Evolutionary conservation across 2,113 vertebrate species (phyloP).

Genomic region (Lepus americanus): DNA sequence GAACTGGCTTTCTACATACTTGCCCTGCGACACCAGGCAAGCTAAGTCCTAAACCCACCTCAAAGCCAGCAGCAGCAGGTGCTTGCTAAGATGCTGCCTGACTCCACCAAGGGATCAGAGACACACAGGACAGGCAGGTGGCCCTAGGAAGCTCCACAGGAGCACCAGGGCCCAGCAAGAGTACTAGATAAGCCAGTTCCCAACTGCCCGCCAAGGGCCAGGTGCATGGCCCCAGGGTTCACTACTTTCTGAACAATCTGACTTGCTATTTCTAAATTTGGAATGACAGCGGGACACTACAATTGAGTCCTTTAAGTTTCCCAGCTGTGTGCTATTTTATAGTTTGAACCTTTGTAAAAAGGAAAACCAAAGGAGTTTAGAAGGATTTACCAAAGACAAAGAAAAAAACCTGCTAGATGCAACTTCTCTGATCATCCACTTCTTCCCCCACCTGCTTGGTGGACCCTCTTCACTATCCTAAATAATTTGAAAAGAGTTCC

Average conservation of each 20-base stretch:
- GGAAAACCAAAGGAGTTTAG: not conserved
- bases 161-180: not conserved
- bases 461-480: not conserved
- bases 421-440: not conserved
- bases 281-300: not conserved
- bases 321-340: not conserved
- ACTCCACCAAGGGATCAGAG: not conserved
- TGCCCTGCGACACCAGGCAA: not conserved
- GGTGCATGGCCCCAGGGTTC: not conserved
- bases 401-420: not conserved
- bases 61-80: not conserved
- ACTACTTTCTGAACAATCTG: not conserved
- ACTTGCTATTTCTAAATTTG: not conserved
- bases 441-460: not conserved
- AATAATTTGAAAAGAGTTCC: not conserved
- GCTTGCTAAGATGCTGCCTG: not conserved
- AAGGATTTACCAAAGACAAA: not conserved
- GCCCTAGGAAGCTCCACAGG: not conserved
- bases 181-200: not conserved
- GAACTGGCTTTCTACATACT: not conserved
- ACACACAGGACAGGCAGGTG: not conserved
- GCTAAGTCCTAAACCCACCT: not conserved
- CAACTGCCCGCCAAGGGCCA: not conserved
- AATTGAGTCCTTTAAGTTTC: not conserved
- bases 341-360: not conserved